Base-by-base conservation (phyloP, 2,888 invertebrate genomes). In the Netelia virgata region DNA sequence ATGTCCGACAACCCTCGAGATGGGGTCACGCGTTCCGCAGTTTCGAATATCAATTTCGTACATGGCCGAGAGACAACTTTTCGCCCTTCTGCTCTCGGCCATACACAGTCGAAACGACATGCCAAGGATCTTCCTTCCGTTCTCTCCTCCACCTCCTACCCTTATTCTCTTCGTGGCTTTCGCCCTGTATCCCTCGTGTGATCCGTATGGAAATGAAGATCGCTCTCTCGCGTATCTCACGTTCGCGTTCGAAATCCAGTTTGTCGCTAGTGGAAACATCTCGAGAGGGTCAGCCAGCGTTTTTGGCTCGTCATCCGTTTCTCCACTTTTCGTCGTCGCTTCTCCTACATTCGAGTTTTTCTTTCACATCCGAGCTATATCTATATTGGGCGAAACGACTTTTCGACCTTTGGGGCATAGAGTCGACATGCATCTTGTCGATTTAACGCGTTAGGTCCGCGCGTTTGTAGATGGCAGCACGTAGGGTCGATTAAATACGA, bases 191-290 rank as follows among this genome's bases (percentile, higher is more conserved):
- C 82, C 87, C 82, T 83, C 87, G 85, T 84, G 83, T 81, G 86
- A 83, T 75, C 87, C 90, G 90, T 91, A 92, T 92, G 93, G 91
- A 92, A 93, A 93, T 93, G 89, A 91, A 91, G 91, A 93, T 93
- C 89, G 91, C 90, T 91, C 72, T 85, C 66, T 74, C 82, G 78
- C 77, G 6, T 36, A 70, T 75, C 72, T 59, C 75, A 59, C 77
- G 20, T 78, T 36, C 66, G 11, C 72, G 91, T 91, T 91, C 89
- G 91, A 89, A 93, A 93, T 93, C 91, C 89, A 92, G 92, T 93
- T 93, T 92, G 91, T 70, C 77, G 78, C 90, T 87, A 91, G 91
- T 91, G 88, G 91, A 91, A 93, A 92, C 90, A 92, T 91, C 91
- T 91, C 90, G 89, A 88, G 90, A 91, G 90, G 92, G 92, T 92